Evolutionary conservation across 2,797 vertebrate genomes (phyloP).

Genomic region (Lindbergichthys nudifrons): DNA sequence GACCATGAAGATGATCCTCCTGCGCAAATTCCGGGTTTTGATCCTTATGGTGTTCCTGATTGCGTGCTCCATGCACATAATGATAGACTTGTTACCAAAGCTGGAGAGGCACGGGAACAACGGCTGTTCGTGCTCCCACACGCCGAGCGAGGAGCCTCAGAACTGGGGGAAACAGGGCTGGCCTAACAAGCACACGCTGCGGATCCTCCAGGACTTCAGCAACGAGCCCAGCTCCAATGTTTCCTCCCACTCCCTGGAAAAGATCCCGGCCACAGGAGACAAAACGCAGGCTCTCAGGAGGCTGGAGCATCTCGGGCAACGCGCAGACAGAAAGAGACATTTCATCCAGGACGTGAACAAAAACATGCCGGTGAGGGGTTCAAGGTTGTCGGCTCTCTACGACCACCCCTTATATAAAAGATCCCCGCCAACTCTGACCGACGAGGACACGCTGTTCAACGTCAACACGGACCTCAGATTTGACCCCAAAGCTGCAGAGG

Average conservation of each 20-base stretch:
- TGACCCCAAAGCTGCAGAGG: constrained; percentile 92
- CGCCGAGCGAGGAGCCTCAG: constrained; percentile 84
- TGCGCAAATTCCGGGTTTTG: constrained; percentile 93
- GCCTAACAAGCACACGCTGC: constrained; percentile 95
- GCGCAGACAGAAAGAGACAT: constrained; percentile 77
- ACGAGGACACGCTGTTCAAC: constrained; percentile 93
- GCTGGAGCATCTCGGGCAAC: constrained; percentile 67
- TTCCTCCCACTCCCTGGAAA: constrained; percentile 90
- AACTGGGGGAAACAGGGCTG: constrained; percentile 88
- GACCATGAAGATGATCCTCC: constrained; percentile 92
- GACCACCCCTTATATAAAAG: constrained; percentile 90
- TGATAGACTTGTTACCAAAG: constrained; percentile 94
- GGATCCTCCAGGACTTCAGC: constrained; percentile 96
- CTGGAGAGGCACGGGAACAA: constrained; percentile 87
- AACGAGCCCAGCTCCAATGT: constrained; percentile 93
- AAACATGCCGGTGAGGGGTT: constrained; percentile 65
- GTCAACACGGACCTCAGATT: constrained; percentile 96
- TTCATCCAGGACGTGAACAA: constrained; percentile 69
- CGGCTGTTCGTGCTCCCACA: constrained; percentile 91
- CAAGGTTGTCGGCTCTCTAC: constrained; percentile 88
- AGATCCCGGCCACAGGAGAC: constrained; percentile 73
- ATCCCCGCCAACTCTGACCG: constrained; percentile 83
- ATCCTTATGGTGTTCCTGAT: constrained; percentile 93
- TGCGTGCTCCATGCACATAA: constrained; percentile 96
- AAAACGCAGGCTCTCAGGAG: constrained; percentile 68